These are phyloP conservation scores for Dreissena rostriformis DNA, from an alignment of 1,140 invertebrate genomes.

Conservation along the genomic window DNA sequence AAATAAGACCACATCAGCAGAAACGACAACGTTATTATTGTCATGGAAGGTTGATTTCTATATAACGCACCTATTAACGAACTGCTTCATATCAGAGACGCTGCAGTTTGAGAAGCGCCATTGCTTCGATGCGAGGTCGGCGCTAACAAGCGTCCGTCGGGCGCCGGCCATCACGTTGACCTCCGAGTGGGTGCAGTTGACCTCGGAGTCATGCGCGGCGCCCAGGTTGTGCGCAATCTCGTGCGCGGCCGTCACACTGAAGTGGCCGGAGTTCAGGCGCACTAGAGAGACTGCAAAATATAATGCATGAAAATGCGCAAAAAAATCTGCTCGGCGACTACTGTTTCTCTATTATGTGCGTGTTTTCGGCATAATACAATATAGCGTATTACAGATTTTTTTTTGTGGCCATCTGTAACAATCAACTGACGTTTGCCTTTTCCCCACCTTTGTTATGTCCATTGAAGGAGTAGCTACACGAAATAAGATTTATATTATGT, in stretches of 20 bases:
- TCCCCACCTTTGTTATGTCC: too few species aligned
- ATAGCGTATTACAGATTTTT: not conserved
- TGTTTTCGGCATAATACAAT: not conserved
- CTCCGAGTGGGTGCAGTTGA: not conserved
- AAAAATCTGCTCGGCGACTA: not conserved
- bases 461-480: not conserved
- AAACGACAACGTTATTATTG: too few species aligned
- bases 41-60: too few species aligned
- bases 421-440: too few species aligned
- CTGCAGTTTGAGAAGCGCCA: constrained; percentile 9
- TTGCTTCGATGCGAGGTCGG: not conserved
- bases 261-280: not conserved
- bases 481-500: too few species aligned
- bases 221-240: not conserved
- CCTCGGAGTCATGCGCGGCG: not conserved
- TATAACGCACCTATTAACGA: not conserved
- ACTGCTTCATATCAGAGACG: not conserved
- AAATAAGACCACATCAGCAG: too few species aligned
- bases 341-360: not conserved
- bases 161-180: not conserved
- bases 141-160: not conserved
- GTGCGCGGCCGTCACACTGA: not conserved
- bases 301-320: not conserved
- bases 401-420: too few species aligned
- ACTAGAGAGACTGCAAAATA: not conserved